phyloP scores from a whole-genome alignment of 2,797 vertebrate genomes.

The Syngnathus acus region DNA sequence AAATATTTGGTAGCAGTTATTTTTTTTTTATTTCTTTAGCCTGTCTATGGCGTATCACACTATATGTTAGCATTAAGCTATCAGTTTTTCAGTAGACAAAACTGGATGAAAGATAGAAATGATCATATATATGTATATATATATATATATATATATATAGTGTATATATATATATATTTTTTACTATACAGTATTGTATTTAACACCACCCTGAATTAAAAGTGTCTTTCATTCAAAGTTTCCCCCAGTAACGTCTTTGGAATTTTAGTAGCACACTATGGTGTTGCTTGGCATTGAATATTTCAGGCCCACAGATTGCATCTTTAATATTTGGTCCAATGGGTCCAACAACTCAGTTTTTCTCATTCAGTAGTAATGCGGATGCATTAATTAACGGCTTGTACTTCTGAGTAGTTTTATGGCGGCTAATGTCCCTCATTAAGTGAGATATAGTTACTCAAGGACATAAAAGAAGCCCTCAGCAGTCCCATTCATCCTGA shows the following conservation, averaged over 20 bases:
- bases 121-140: too few species aligned
- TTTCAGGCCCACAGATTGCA: slow-evolving; percentile 58
- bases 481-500: slow-evolving; percentile 72
- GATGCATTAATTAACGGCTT: slow-evolving; percentile 74
- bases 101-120: too few species aligned
- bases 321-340: slow-evolving; percentile 70
- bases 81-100: too few species aligned
- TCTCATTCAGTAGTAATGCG: slow-evolving; percentile 63
- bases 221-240: slow-evolving; percentile 25
- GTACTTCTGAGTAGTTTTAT: slow-evolving; percentile 78
- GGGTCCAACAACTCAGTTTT: slow-evolving; percentile 66
- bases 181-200: neutral
- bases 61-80: too few species aligned
- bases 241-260: slow-evolving; percentile 24
- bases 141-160: too few species aligned
- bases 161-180: too few species aligned
- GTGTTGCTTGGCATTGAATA: slow-evolving; percentile 40
- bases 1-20: neutral
- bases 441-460: slow-evolving; percentile 74
- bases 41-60: too few species aligned
- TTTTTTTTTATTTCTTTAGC: neutral
- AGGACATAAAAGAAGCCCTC: slow-evolving; percentile 72
- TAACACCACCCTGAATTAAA: neutral
- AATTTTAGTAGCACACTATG: slow-evolving; percentile 22
- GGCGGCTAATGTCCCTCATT: slow-evolving; percentile 77